A percentile compares a stretch with the other conserved stretches of the same genome.
Evolutionary conservation across 2,888 invertebrate genomes (phyloP).

Genomic region (Petrolisthes manimaculis): DNA sequence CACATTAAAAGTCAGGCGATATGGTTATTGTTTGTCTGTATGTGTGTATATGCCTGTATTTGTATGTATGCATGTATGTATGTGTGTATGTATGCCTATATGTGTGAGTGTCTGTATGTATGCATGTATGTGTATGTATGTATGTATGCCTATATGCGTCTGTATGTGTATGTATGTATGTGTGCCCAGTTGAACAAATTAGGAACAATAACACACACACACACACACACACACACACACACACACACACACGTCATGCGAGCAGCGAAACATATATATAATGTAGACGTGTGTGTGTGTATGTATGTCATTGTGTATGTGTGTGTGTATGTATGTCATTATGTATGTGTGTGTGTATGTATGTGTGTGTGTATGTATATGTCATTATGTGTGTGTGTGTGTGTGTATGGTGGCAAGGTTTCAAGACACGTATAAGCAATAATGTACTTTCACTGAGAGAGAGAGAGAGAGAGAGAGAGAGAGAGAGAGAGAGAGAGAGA

Average conservation of each 20-base stretch:
- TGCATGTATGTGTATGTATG: too few species aligned
- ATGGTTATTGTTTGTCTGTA: too few species aligned
- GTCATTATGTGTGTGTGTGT: background rate
- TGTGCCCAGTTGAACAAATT: background rate
- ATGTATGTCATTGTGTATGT: background rate
- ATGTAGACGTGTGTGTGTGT: background rate
- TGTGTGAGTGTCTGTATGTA: too few species aligned
- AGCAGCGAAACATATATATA: too few species aligned
- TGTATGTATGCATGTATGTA: too few species aligned
- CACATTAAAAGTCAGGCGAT: background rate
- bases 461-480: slow-evolving; percentile 8
- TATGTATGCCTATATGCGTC: too few species aligned
- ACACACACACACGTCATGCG: too few species aligned
- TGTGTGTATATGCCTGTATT: too few species aligned
- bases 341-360: slow-evolving; percentile 36
- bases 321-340: slow-evolving; percentile 11
- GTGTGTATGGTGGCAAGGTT: background rate
- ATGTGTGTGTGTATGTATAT: slow-evolving; percentile 35
- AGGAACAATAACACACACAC: background rate
- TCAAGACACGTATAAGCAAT: background rate
- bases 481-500: background rate
- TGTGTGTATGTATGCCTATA: too few species aligned
- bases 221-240: too few species aligned
- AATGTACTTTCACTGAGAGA: background rate
- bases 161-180: too few species aligned